A percentile compares a stretch with the other conserved stretches of the same genome.
Evolutionary conservation across 2,888 invertebrate species (phyloP).

Genomic region (Hydropsyche betteni): DNA sequence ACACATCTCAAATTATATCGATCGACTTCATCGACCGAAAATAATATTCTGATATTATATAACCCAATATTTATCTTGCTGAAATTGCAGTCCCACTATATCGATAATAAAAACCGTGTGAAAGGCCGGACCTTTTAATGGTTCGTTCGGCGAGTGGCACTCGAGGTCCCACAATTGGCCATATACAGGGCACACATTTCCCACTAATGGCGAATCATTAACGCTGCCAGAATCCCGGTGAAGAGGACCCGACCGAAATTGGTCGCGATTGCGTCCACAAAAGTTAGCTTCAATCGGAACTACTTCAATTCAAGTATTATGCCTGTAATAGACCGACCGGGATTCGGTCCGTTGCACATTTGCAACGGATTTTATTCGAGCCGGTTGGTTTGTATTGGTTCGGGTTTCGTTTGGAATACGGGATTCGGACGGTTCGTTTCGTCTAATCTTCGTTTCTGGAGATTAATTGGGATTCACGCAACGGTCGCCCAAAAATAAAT

Average conservation of each 20-base stretch:
- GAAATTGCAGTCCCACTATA: background rate
- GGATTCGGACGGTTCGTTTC: background rate
- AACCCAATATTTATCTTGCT: too few relatives aligned
- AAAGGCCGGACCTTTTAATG: constrained; percentile 24
- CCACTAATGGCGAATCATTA: constrained; percentile 26
- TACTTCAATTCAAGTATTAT: background rate
- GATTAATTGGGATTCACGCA: constrained; percentile 10
- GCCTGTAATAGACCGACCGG: background rate
- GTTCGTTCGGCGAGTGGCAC: constrained; percentile 11
- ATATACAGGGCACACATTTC: constrained; percentile 15
- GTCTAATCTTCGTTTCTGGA: background rate
- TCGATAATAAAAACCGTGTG: background rate
- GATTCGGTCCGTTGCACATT: too few relatives aligned
- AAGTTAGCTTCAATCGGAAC: background rate
- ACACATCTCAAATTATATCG: too few relatives aligned
- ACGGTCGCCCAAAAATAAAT: background rate
- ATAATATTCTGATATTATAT: too few relatives aligned
- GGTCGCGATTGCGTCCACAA: constrained; percentile 1
- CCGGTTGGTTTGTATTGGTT: too few relatives aligned
- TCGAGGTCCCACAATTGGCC: background rate
- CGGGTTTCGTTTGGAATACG: too few relatives aligned
- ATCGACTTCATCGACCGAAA: too few relatives aligned
- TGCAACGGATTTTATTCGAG: too few relatives aligned
- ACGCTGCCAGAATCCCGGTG: constrained; percentile 7
- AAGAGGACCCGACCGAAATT: constrained; percentile 21